Conservation (phyloP, 2,113 vertebrate species). For the Sinosuthora webbiana region DNA sequence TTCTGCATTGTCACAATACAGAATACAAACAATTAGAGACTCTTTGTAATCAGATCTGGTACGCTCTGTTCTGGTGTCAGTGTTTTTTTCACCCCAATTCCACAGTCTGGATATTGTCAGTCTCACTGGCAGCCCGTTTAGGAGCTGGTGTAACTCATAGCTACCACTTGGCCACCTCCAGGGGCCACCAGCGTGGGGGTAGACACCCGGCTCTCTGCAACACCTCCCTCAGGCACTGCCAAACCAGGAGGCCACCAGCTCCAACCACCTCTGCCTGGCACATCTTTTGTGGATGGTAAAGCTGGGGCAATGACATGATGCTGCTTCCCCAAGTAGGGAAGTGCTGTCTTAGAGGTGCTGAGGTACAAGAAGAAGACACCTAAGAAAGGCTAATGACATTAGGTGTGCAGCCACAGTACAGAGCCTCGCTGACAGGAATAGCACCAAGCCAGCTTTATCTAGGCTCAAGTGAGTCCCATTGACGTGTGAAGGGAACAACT, state of each 20-base stretch:
- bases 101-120: rapidly evolving
- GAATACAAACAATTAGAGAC: slow-evolving; percentile 43
- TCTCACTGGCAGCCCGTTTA: not conserved
- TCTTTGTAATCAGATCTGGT: slow-evolving; percentile 31
- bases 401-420: rapidly evolving
- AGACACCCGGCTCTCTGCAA: not conserved
- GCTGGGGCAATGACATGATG: not conserved
- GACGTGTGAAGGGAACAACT: not conserved
- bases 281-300: not conserved
- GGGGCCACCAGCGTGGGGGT: not conserved
- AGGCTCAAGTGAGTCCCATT: not conserved
- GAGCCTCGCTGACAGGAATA: not conserved
- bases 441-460: not conserved
- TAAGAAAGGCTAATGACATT: not conserved
- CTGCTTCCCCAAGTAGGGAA: not conserved
- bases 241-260: not conserved
- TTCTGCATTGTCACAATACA: not conserved
- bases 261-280: not conserved
- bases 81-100: not conserved
- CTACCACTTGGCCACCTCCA: not conserved
- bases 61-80: not conserved
- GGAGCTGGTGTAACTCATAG: not conserved
- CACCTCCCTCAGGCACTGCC: not conserved
- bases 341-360: not conserved
- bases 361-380: not conserved